These are phyloP conservation scores for Meandrina meandrites DNA, from an alignment of 92 coral and sea anemone species.

Conservation along the genomic window DNA sequence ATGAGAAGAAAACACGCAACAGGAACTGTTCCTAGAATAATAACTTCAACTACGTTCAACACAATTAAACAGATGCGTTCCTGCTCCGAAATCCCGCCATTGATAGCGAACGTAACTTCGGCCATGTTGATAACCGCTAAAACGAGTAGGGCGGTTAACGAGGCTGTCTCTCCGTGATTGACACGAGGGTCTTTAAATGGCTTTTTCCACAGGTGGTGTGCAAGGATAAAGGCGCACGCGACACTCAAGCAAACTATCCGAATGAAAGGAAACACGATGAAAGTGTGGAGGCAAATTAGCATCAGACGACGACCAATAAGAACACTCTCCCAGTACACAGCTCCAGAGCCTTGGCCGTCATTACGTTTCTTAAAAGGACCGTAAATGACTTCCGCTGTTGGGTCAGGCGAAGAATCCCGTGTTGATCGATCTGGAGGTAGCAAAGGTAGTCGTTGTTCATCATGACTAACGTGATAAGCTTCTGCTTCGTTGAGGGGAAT, in stretches of 20 bases:
- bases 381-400: slow-evolving; percentile 28
- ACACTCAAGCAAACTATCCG: slow-evolving; percentile 14
- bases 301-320: slow-evolving; percentile 47
- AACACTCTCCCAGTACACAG: slow-evolving; percentile 48
- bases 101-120: slow-evolving; percentile 16
- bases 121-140: slow-evolving; percentile 34
- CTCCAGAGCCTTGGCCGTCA: slow-evolving; percentile 12
- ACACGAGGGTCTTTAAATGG: slow-evolving; percentile 30
- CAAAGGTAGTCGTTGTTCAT: too few relatives aligned
- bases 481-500: too few relatives aligned
- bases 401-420: not conserved
- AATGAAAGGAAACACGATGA: slow-evolving; percentile 25
- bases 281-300: slow-evolving; percentile 28
- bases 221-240: slow-evolving; percentile 26
- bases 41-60: slow-evolving; percentile 6
- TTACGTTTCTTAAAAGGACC: slow-evolving; percentile 33
- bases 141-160: slow-evolving; percentile 40
- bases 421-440: not conserved
- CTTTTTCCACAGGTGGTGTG: slow-evolving; percentile 16
- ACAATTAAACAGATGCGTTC: slow-evolving; percentile 4
- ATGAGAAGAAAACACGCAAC: not conserved
- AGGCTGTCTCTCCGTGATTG: slow-evolving; percentile 31
- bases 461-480: too few relatives aligned
- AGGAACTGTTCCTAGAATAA: not conserved
- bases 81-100: slow-evolving; percentile 2